phyloP scores from a whole-genome alignment of 1,140 invertebrate species.

The Streblospio benedicti region DNA sequence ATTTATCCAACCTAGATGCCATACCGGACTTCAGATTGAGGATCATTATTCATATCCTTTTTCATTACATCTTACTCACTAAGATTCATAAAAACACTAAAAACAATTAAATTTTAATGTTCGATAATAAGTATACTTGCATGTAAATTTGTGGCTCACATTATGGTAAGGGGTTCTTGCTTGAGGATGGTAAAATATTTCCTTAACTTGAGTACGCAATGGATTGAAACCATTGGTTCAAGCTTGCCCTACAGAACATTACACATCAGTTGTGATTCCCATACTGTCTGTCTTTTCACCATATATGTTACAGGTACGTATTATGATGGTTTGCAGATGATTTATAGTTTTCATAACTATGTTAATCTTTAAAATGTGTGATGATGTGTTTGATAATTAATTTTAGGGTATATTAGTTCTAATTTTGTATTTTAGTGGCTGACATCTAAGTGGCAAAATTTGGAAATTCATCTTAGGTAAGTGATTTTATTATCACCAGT shows the following conservation, averaged over 20 bases:
- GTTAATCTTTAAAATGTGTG: neutral
- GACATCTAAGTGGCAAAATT: neutral
- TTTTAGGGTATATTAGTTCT: neutral
- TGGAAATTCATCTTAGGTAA: neutral
- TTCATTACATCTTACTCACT: neutral
- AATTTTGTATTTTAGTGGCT: neutral
- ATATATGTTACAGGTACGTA: slow-evolving; percentile 55
- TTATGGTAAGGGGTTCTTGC: neutral
- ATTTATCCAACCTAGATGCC: slow-evolving; percentile 41
- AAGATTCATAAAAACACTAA: neutral
- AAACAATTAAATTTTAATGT: neutral
- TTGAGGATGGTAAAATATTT: neutral
- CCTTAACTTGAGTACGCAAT: slow-evolving; percentile 33
- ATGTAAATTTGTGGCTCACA: neutral
- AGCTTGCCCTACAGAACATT: slow-evolving; percentile 69
- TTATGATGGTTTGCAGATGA: neutral
- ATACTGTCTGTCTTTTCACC: slow-evolving; percentile 60
- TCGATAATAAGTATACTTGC: neutral
- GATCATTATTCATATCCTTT: slow-evolving; percentile 60
- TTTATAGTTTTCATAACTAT: neutral
- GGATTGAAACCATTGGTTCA: slow-evolving; percentile 73
- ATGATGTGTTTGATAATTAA: neutral
- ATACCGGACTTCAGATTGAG: slow-evolving; percentile 78
- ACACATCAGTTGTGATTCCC: slow-evolving; percentile 65
- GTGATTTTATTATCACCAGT: neutral